Evolutionary conservation across 2,797 vertebrate species (phyloP), one percentile per base, ranked within the genome.

Genomic region (Mus caroli): DNA sequence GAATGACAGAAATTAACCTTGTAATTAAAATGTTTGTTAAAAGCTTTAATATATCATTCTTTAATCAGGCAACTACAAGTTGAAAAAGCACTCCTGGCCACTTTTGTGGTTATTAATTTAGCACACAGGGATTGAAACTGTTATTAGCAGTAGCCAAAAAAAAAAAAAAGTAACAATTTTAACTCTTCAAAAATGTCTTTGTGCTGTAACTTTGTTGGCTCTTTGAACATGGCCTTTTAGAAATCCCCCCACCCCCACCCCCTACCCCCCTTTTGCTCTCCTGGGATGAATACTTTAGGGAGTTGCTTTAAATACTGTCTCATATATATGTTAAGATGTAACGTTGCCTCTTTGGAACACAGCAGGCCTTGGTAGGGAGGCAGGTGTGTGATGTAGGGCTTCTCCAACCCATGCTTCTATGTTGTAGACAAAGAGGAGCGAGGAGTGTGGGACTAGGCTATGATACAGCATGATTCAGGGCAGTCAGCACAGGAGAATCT

Each of bases 41-140:
- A 28, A 73, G 3, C 1, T 94, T 67, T 75, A 71, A 11, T 50
- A 43, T 64, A 50, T 79, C 83, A 2, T 93, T 82, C 56, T 73
- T 69, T 85, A 54, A 34, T 54, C 9, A 43, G 67, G 1, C 26
- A 12, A 8, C 43, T 96, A 24, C 79, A 52, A 80, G 15, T 37
- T 56, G 43, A 88, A 40, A 93, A 83, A 94, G 7, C n/a, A 52
- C 52, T 76, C 54, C 11, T 69, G n/a, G 28, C 91, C 54, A 90
- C 96, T 94, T 93, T 71, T 88, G n/a, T 88, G 89, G 6, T 86
- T 96, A 85, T 92, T 96, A 95, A 91, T 94, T 94, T 90, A 79
- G 69, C 78, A 90, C 94, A 4, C 3, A 54, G 82, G 50, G 67
- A 58, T 56, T 77, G 22, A 56, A 90, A 92, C 31, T 90, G 88